Evolutionary conservation across 2,888 invertebrate species (phyloP), one percentile per base, ranked within the genome.

Genomic region (Parasteatoda lunata): DNA sequence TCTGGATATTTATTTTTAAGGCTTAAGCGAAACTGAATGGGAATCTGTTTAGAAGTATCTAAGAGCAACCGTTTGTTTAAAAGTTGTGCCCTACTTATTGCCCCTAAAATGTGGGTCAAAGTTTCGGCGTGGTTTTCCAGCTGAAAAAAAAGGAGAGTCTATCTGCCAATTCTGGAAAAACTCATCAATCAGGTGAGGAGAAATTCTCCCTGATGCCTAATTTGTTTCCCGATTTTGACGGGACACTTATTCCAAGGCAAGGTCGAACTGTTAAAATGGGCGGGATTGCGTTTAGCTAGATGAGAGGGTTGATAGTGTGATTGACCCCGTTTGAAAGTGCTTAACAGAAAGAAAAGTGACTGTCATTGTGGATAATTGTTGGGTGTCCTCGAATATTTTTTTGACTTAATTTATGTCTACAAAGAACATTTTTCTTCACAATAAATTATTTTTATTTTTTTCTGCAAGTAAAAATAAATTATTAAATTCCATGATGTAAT

Each of bases 61-160:
- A 77, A 71, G 70, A 30, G 79, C 48, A 52, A 15, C 49, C 76
- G 15, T 51, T 49, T n/a, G 49, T 52, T 6, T 52, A 51, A 78
- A 77, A 72, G 72, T 66, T n/a, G 51, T 66, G 84, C 11, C 84
- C 84, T 77, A 77, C 69, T 72, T 84, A 11, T 15, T 49, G 52
- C 80, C 65, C 68, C 73, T n/a, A 45, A n/a, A 11, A 84, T 72
- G 72, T 84, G 9, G 84, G 84, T 84, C 84, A 84, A 83, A 84
- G 84, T 84, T 84, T 84, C 72, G 15, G 52, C 70, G 54, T 69
- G 64, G 59, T 64, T 72, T 79, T 15, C 8, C 59, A 66, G 15
- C 65, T 66, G 80, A 73, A 80, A 80, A 73, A 13, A 73, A 77
- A 77, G 73, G 80, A 66, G 59, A 45, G 11, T 45, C 47, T 30